Evolutionary conservation across 2,113 vertebrate genomes (phyloP).

Genomic region (Varanus komodoensis): DNA sequence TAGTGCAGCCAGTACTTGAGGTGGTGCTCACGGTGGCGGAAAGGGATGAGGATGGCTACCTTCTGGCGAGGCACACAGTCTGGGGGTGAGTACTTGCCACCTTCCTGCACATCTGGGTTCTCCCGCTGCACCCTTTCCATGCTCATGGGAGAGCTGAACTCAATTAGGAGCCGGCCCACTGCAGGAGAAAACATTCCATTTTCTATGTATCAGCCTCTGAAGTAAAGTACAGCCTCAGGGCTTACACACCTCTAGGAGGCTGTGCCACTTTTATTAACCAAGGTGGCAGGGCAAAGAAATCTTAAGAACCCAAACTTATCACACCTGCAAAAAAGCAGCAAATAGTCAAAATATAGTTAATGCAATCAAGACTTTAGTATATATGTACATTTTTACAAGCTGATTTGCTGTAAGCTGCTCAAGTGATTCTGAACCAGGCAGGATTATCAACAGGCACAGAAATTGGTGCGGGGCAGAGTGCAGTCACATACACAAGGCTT

Average conservation of each 20-base stretch:
- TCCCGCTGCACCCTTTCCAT: constrained; percentile 97
- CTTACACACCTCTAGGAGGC: neutral
- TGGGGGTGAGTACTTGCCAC: constrained; percentile 89
- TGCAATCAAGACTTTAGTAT: neutral
- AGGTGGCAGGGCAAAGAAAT: neutral
- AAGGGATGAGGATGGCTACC: constrained; percentile 98
- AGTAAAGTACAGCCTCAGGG: constrained; percentile 9
- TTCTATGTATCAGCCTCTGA: constrained; percentile 24
- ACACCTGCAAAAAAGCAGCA: neutral
- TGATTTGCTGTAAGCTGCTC: neutral
- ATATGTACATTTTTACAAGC: neutral
- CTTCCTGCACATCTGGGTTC: constrained; percentile 93
- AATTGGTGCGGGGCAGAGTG: neutral
- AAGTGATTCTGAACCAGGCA: neutral
- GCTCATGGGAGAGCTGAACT: constrained; percentile 97
- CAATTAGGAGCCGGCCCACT: constrained; percentile 97
- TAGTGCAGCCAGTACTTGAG: constrained; percentile 99
- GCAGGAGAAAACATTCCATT: constrained; percentile 57
- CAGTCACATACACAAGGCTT: neutral
- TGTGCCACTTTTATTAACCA: too few relatives aligned
- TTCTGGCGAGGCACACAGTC: constrained; percentile 93
- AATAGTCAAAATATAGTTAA: neutral
- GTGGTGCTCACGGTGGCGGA: constrained; percentile 95
- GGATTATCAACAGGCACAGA: neutral
- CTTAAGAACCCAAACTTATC: rapidly evolving